Evolutionary conservation across 2,113 vertebrate species (phyloP), one percentile per base, ranked within the genome.

Genomic region (Aegypius monachus): DNA sequence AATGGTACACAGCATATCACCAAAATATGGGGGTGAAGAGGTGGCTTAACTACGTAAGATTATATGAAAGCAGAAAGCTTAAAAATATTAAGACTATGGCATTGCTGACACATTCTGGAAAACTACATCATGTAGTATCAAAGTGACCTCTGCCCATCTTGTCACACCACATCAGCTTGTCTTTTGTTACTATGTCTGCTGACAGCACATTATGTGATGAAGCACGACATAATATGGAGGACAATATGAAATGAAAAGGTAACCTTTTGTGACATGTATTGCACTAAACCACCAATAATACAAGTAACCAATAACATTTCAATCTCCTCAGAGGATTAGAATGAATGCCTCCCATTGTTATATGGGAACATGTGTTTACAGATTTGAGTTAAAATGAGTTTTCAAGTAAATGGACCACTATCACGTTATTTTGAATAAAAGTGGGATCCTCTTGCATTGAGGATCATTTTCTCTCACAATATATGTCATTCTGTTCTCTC

Each of bases 171-270:
- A 96, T 96, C 86, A 97, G 27, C 63, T 77, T 92, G 50, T 82
- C 90, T 95, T 96, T 88, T 92, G 84, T 72, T 56, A 40, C 58
- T 47, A 22, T 81, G 21, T 47, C 38, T 78, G n/a, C 79, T 96
- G 96, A 97, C 91, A 96, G 85, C 32, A 38, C 0, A 3, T 81
- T 92, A 75, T 36, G 73, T 85, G 85, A 95, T 92, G 85, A 65
- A 68, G 26, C 40, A 85, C 73, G 77, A 78, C 95, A 95, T 59
- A 77, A 88, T 62, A 65, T 78, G 47, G 32, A 85, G 75, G 59
- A 86, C 67, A 95, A 93, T 73, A 92, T 34, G 59, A 94, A 96
- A 93, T 26, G 32, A 86, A 95, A 92, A 87, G 53, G 43, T 90
- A 97, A 95, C 58, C 62, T 95, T 95, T 71, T 79, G 62, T 95